Evolutionary conservation across 1,140 invertebrate species (phyloP), one percentile per base, ranked within the genome.

Genomic region (Macrotrachela quadricornifera): DNA sequence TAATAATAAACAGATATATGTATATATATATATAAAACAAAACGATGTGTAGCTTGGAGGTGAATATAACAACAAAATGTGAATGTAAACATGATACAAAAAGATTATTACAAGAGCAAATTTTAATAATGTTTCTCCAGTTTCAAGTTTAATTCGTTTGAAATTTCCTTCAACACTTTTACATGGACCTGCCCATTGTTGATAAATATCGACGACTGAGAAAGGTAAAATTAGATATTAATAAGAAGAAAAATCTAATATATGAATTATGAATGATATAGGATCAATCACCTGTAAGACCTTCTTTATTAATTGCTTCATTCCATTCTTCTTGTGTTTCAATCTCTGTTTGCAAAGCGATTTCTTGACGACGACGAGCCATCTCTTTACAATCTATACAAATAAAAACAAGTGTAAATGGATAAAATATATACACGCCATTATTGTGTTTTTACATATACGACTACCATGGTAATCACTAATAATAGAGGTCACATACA

Each of bases 61-160:
- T 40, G 10, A 17, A 45, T 44, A 41, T 37, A 17, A 38, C 17
- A 10, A 16, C 21, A 45, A 15, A 16, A 15, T 36, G 17, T 42
- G n/a, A 15, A 39, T 18, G 17, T 15, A 43, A 45, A 36, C 10
- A 45, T 12, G 13, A 36, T 43, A 44, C 14, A 51, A n/a, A 39
- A 36, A 46, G 42, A 54, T 37, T 51, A 73, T 75, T 74, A 85
- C 83, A 59, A 79, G 75, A 11, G 80, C 82, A 56, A 86, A 75
- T 59, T 79, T 79, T 21, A 88, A 68, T 55, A 79, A 75, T 61
- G 85, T 81, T 48, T 83, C 83, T 12, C 82, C 82, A 3, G 82
- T 64, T 71, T 90, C 85, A 63, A 87, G 78, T 67, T 88, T 88
- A 43, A 90, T 73, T 69, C 85, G 83, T 59, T 83, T 83, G 55